A percentile compares a stretch with the other conserved stretches of the same genome.
phyloP scores from a whole-genome alignment of 2,888 invertebrate species.

The Exephanes ischioxanthus region DNA sequence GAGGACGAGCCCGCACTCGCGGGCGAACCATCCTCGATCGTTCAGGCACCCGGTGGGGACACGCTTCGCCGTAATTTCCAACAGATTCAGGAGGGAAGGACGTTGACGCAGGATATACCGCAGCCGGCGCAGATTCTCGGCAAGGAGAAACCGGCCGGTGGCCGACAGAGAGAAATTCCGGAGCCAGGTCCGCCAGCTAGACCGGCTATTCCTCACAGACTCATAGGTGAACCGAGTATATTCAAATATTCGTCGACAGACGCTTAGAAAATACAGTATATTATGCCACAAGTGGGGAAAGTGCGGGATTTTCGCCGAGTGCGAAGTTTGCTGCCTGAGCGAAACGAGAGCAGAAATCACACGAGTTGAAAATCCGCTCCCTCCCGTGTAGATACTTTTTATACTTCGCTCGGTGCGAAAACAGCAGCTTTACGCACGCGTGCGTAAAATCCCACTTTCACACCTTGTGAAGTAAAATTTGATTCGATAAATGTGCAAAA shows the following conservation, averaged over 20 bases:
- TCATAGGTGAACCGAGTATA: conserved; percentile 87
- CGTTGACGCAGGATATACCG: conserved; percentile 86
- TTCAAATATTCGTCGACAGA: neutral
- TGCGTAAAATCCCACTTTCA: too few relatives aligned
- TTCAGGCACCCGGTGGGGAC: conserved; percentile 96
- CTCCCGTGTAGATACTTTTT: neutral
- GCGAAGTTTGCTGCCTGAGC: too few relatives aligned
- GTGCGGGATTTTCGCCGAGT: too few relatives aligned
- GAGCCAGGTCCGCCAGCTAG: conserved; percentile 95
- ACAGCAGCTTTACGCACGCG: too few relatives aligned
- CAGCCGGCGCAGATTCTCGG: conserved; percentile 78
- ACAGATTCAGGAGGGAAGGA: conserved; percentile 95
- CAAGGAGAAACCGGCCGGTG: conserved; percentile 79
- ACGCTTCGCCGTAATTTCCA: conserved; percentile 99
- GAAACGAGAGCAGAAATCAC: too few relatives aligned
- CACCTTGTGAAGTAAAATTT: too few relatives aligned
- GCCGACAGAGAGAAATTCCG: conserved; percentile 86
- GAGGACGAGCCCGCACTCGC: conserved; percentile 97
- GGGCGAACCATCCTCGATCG: conserved; percentile 97
- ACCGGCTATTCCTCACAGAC: conserved; percentile 95
- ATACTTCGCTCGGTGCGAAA: neutral
- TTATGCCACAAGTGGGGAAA: too few relatives aligned
- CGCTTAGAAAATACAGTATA: too few relatives aligned
- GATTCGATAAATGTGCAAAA: too few relatives aligned
- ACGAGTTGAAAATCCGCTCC: too few relatives aligned